Conservation (phyloP, 64 coral and sea anemone genomes). For the Acropora yongei region DNA sequence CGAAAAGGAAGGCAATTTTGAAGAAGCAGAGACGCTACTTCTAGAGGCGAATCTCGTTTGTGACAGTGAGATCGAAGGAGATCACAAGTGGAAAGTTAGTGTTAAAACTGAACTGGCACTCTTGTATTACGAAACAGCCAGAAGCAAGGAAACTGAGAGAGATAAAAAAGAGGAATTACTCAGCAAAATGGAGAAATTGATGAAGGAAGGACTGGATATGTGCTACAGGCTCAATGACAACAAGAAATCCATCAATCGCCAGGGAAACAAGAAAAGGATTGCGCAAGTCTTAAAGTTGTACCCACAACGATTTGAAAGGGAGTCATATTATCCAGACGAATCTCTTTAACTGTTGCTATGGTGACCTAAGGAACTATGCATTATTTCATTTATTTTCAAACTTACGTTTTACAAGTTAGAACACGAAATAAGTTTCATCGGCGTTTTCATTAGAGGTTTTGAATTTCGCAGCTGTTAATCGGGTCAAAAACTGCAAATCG, state of each 20-base stretch:
- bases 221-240: background rate
- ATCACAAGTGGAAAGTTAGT: conserved; percentile 37
- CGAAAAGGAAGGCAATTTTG: background rate
- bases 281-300: background rate
- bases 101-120: conserved; percentile 13
- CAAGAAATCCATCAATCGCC: background rate
- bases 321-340: background rate
- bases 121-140: background rate
- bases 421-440: too few relatives aligned
- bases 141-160: background rate
- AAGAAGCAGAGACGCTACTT: background rate
- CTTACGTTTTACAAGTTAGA: too few relatives aligned
- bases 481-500: too few relatives aligned
- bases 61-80: background rate
- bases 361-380: background rate
- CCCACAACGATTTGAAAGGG: background rate
- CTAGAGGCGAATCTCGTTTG: background rate
- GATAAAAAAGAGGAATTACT: background rate
- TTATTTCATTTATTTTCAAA: too few relatives aligned
- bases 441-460: too few relatives aligned
- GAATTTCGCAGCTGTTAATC: too few relatives aligned
- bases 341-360: background rate
- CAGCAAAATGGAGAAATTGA: background rate
- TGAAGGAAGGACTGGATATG: conserved; percentile 25
- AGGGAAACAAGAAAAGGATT: background rate